A percentile compares a stretch with the other conserved stretches of the same genome.
Conservation (phyloP, 2,797 vertebrate genomes). For the Atherinosoma microstoma region DNA sequence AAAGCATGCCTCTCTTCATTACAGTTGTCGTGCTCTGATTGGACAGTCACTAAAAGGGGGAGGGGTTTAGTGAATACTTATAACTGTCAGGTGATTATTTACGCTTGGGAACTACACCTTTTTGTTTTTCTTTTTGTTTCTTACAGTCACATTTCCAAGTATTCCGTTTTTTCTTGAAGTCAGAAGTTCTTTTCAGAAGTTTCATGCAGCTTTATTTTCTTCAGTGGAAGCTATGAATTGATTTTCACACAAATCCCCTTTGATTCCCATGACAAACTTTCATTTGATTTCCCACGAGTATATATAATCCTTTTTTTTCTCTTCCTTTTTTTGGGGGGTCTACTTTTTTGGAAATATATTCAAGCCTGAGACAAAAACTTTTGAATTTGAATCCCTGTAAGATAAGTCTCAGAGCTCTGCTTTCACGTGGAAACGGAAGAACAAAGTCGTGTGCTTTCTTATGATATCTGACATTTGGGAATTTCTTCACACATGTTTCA, state of each 20-base stretch:
- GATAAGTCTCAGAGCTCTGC: constrained; percentile 54
- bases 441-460: constrained; percentile 54
- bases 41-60: constrained; percentile 30
- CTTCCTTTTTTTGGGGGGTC: constrained; percentile 22
- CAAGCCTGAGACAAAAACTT: constrained; percentile 58
- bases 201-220: constrained; percentile 47
- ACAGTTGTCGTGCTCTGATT: constrained; percentile 4
- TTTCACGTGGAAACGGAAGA: constrained; percentile 42
- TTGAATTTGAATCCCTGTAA: constrained; percentile 63
- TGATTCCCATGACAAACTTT: constrained; percentile 60
- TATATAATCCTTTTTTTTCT: constrained; percentile 26
- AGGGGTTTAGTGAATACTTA: constrained; percentile 38
- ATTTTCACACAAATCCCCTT: constrained; percentile 44
- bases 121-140: constrained; percentile 27
- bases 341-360: constrained; percentile 45
- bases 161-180: constrained; percentile 60
- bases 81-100: constrained; percentile 51
- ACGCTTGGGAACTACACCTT: constrained; percentile 5
- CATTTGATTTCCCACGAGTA: constrained; percentile 60
- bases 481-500: constrained; percentile 73
- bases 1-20: background rate
- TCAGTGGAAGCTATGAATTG: constrained; percentile 38
- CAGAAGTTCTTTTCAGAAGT: constrained; percentile 47
- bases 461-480: constrained; percentile 68
- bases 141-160: constrained; percentile 47